A percentile compares a stretch with the other conserved stretches of the same genome.
Evolutionary conservation across 2,797 vertebrate genomes (phyloP).

Genomic region (Periparus ater): DNA sequence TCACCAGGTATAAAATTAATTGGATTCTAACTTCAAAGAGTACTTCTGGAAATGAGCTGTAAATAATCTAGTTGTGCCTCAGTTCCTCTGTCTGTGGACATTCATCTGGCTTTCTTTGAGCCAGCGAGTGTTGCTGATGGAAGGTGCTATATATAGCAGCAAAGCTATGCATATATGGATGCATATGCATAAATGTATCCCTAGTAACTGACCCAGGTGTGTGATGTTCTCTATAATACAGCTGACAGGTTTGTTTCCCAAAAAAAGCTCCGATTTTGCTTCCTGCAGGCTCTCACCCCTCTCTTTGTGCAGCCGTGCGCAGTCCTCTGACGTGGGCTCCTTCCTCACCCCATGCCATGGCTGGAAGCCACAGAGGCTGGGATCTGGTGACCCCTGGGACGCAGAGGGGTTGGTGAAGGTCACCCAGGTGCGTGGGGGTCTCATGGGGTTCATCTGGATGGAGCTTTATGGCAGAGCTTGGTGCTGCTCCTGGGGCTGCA

Average conservation of each 20-base stretch:
- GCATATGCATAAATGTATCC: neutral
- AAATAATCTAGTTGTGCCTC: constrained; percentile 59
- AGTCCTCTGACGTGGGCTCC: rapidly evolving
- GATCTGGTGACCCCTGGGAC: neutral
- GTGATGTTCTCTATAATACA: neutral
- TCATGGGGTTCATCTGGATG: rapidly evolving
- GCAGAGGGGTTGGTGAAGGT: neutral
- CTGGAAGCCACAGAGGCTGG: rapidly evolving
- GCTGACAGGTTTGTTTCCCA: neutral
- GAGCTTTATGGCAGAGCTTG: neutral
- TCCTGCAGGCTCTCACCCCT: neutral
- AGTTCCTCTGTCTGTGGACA: constrained; percentile 46
- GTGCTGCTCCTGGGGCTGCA: neutral
- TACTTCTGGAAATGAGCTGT: constrained; percentile 16
- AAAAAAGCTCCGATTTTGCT: neutral
- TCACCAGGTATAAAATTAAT: constrained; percentile 57
- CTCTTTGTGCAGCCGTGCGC: neutral
- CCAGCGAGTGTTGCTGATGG: neutral
- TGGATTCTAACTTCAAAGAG: constrained; percentile 58
- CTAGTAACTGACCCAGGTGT: neutral
- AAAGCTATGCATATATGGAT: neutral
- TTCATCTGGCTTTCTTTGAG: constrained; percentile 8
- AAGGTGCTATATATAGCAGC: constrained; percentile 32
- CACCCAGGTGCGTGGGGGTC: too few relatives aligned
- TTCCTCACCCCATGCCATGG: rapidly evolving